Evolutionary conservation across 2,113 vertebrate genomes (phyloP).

Genomic region (Lipophrys pholis): DNA sequence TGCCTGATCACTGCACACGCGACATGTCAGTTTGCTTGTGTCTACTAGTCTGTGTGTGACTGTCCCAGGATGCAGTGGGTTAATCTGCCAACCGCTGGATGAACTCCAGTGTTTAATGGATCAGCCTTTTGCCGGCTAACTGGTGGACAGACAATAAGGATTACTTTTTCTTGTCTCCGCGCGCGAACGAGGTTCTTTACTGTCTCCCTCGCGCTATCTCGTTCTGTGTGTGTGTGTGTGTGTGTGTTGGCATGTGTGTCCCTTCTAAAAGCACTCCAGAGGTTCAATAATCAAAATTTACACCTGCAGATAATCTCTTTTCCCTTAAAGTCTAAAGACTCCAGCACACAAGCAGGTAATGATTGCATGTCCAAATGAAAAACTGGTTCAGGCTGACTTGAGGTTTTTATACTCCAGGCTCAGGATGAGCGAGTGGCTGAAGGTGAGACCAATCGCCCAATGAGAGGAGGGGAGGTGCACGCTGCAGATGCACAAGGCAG

Average conservation of each 20-base stretch:
- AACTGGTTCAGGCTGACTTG: no score
- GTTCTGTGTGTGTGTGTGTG: not conserved
- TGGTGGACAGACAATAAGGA: conserved; percentile 51
- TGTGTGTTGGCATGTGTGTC: conserved; percentile 2
- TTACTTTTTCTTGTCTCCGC: conserved; percentile 42
- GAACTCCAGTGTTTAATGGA: conserved; percentile 64
- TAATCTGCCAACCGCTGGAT: conserved; percentile 66
- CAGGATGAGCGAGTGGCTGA: no score
- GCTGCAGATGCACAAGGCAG: no score
- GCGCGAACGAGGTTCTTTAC: not conserved
- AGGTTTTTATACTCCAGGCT: no score
- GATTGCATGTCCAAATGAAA: no score
- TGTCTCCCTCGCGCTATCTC: no score
- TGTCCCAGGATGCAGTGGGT: conserved; percentile 43
- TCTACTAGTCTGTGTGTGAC: conserved; percentile 4
- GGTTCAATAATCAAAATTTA: conserved; percentile 27
- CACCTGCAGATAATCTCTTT: not conserved
- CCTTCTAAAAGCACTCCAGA: not conserved
- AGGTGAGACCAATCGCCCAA: no score
- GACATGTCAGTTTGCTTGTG: conserved; percentile 2
- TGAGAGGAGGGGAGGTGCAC: no score
- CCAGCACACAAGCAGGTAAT: no score
- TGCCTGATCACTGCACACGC: not conserved
- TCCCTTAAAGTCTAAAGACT: not conserved
- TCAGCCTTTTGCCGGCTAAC: conserved; percentile 57